A percentile compares a stretch with the other conserved stretches of the same genome.
Evolutionary conservation across 2,797 vertebrate species (phyloP).

Genomic region (Halcyon badia): DNA sequence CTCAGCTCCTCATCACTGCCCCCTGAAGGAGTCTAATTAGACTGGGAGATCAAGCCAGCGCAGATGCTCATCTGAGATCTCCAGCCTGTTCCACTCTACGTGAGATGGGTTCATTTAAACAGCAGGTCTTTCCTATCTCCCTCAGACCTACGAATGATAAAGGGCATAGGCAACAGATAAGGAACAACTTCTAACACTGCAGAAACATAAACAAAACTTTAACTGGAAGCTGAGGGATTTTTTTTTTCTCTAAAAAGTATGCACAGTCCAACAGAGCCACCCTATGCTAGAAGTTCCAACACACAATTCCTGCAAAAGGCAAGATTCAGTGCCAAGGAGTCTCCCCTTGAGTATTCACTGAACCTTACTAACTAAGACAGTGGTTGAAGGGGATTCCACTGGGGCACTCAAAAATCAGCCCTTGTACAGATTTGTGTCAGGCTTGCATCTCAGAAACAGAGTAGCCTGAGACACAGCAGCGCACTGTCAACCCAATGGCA

Average conservation of each 20-base stretch:
- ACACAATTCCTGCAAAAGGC: conserved; percentile 23
- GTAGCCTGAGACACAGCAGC: neutral
- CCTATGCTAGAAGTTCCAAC: neutral
- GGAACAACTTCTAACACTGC: conserved; percentile 8
- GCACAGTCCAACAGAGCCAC: neutral
- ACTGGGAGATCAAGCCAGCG: neutral
- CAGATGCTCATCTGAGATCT: neutral
- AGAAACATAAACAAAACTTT: conserved; percentile 43
- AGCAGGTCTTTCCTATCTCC: conserved; percentile 12
- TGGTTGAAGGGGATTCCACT: neutral
- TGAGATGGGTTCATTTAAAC: neutral
- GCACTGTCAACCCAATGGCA: neutral
- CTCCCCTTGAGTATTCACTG: conserved; percentile 7
- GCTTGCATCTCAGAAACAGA: neutral
- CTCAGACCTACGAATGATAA: conserved; percentile 11
- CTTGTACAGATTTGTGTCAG: conserved; percentile 33
- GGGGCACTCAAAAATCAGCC: conserved; percentile 28
- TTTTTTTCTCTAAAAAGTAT: neutral
- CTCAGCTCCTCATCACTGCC: neutral
- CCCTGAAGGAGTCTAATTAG: neutral
- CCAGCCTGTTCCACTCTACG: neutral
- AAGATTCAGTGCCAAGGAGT: conserved; percentile 24
- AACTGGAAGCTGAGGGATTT: neutral
- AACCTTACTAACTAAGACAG: conserved; percentile 21
- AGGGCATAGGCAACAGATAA: conserved; percentile 40